phyloP scores from a whole-genome alignment of 2,113 vertebrate species.

The Percopsis transmontana region DNA sequence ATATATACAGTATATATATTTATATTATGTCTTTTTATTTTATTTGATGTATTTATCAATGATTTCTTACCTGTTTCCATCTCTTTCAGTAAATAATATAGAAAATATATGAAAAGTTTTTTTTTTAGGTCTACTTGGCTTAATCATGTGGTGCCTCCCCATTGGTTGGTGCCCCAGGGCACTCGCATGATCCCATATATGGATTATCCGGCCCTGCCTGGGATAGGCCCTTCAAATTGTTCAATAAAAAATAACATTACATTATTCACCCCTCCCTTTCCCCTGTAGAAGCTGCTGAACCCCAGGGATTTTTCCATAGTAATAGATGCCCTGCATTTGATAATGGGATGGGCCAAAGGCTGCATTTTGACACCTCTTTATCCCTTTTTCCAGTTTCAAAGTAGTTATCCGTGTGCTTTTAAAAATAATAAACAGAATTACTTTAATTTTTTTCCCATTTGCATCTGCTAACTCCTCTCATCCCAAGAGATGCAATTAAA shows the following conservation, averaged over 20 bases:
- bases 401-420: constrained; percentile 40
- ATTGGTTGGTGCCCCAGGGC: too few species aligned
- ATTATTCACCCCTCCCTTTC: constrained; percentile 40
- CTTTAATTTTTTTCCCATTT: constrained; percentile 7
- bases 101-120: too few species aligned
- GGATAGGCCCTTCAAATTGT: constrained; percentile 42
- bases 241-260: constrained; percentile 36
- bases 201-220: constrained; percentile 24
- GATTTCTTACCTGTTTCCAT: too few species aligned
- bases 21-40: too few species aligned
- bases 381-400: constrained; percentile 21
- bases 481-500: constrained; percentile 68
- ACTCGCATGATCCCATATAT: constrained; percentile 31
- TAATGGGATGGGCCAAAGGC: constrained; percentile 63
- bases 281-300: background rate
- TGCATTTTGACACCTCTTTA: constrained; percentile 45
- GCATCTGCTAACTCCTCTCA: constrained; percentile 7
- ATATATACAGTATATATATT: too few species aligned
- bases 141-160: too few species aligned
- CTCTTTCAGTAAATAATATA: too few species aligned
- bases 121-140: too few species aligned
- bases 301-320: constrained; percentile 45
- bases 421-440: background rate
- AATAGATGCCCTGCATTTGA: constrained; percentile 57
- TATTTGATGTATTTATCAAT: too few species aligned